Evolutionary conservation across 2,113 vertebrate species (phyloP).

Genomic region (Cynocephalus volans): DNA sequence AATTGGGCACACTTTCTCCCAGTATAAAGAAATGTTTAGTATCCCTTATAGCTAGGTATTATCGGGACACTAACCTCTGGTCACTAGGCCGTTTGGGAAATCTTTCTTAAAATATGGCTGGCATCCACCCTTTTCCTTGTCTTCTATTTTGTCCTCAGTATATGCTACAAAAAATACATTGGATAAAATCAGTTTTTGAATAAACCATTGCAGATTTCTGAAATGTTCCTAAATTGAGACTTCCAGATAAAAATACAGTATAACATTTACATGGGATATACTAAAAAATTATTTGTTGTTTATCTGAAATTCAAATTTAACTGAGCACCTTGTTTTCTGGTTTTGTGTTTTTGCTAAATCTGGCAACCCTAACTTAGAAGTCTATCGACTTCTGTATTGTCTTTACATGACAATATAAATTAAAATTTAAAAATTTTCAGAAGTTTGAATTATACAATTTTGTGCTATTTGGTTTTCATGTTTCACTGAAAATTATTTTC

Average conservation of each 20-base stretch:
- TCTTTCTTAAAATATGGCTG: background rate
- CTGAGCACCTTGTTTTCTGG: background rate
- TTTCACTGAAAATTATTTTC: background rate
- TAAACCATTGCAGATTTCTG: background rate
- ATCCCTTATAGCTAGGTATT: background rate
- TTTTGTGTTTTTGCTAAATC: background rate
- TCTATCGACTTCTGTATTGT: background rate
- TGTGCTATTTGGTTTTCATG: background rate
- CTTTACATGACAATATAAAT: background rate
- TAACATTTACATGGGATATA: background rate
- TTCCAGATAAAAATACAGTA: background rate
- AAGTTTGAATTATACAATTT: background rate
- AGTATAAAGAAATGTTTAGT: background rate
- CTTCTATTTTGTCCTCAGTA: background rate
- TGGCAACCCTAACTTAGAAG: background rate
- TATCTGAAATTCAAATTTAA: background rate
- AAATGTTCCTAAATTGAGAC: background rate
- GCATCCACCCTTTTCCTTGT: rapidly evolving
- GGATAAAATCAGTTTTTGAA: background rate
- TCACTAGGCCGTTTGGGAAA: background rate
- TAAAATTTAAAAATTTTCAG: background rate
- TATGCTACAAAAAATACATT: background rate
- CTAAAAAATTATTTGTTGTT: background rate
- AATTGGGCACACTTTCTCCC: background rate
- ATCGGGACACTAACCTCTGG: background rate